These are phyloP conservation scores for Adelphocoris suturalis DNA, from an alignment of 2,888 invertebrate species.

Conservation along the genomic window DNA sequence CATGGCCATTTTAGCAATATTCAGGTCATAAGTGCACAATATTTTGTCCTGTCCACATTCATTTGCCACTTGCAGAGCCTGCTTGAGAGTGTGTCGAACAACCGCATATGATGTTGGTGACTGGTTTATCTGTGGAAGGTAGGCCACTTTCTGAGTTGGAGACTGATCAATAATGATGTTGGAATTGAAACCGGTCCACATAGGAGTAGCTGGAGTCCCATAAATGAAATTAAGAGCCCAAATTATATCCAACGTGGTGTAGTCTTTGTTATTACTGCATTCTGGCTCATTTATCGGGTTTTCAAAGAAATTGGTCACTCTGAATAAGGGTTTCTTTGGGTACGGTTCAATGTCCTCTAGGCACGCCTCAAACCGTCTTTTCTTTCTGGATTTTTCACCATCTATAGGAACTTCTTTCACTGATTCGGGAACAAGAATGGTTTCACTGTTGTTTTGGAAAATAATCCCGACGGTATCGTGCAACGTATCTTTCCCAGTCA, in stretches of 20 bases:
- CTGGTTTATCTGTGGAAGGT: slow-evolving; percentile 32
- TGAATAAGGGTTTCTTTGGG: not conserved
- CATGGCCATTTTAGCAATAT: slow-evolving; percentile 21
- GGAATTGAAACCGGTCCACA: slow-evolving; percentile 37
- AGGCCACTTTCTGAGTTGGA: slow-evolving; percentile 24
- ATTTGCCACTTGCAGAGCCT: not conserved
- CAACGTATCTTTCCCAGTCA: slow-evolving; percentile 77
- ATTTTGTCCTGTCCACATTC: too few relatives aligned
- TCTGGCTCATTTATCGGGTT: not conserved
- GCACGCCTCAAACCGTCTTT: not conserved
- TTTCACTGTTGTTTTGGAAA: slow-evolving; percentile 76
- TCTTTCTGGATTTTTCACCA: not conserved
- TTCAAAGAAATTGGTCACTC: not conserved
- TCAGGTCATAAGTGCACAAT: too few relatives aligned
- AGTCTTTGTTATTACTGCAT: not conserved
- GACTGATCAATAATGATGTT: not conserved
- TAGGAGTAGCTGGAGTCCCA: not conserved
- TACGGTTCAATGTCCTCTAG: not conserved
- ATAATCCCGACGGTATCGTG: slow-evolving; percentile 78
- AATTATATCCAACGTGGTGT: not conserved
- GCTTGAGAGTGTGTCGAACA: not conserved
- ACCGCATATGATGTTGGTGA: not conserved
- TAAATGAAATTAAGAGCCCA: slow-evolving; percentile 9
- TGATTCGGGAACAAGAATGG: not conserved
- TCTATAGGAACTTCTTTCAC: not conserved